phyloP scores from a whole-genome alignment of 1,140 invertebrate species.

The Rhagoletis zephyria region DNA sequence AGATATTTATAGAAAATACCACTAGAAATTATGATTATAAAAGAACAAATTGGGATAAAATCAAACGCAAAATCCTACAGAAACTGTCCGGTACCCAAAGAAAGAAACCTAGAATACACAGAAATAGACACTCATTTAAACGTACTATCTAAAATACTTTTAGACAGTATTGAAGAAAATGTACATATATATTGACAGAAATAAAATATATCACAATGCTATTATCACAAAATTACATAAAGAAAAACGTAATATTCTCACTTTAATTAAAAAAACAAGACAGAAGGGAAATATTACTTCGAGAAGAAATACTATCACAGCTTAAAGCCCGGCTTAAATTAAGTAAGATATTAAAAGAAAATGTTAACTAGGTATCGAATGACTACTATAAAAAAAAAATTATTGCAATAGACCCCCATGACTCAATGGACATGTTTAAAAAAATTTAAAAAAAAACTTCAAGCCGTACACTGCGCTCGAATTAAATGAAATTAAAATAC shows the following conservation, averaged over 20 bases:
- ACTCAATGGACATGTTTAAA: background rate
- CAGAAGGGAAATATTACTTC: slow-evolving; percentile 20
- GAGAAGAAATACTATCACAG: background rate
- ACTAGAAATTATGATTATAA: background rate
- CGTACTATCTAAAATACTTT: background rate
- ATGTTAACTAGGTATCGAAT: background rate
- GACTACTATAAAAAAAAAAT: slow-evolving; percentile 26
- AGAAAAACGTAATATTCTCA: background rate
- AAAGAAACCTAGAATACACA: slow-evolving; percentile 24
- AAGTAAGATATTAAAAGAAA: slow-evolving; percentile 26
- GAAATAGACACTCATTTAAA: background rate
- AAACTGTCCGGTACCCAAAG: background rate
- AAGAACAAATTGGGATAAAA: slow-evolving; percentile 25
- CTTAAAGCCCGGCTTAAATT: slow-evolving; percentile 37
- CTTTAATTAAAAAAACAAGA: slow-evolving; percentile 13
- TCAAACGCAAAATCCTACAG: background rate
- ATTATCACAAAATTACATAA: background rate
- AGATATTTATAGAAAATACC: background rate
- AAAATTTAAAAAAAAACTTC: slow-evolving; percentile 26
- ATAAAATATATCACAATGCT: background rate
- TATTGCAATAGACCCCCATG: background rate
- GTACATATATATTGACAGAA: background rate
- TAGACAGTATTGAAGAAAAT: background rate
- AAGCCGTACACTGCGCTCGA: background rate
- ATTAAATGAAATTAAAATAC: background rate